These are phyloP conservation scores for Aurelia coerulea DNA, from an alignment of 30 jellyfish, hydroid and myxozoan species.

Conservation along the genomic window DNA sequence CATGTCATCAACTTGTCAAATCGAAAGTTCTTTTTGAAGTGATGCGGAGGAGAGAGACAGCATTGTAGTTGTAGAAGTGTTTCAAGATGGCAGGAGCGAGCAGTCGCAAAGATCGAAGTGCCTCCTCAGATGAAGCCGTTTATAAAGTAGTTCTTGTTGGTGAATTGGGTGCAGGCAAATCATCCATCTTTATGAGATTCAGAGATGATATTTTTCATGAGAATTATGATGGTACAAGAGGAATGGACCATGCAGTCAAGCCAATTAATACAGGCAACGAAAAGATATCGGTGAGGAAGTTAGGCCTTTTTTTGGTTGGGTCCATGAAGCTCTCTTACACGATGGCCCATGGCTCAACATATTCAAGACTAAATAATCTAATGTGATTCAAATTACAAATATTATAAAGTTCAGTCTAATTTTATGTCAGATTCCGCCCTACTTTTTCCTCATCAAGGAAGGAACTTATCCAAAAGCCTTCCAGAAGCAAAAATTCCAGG, in stretches of 20 bases:
- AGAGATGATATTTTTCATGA: constrained; percentile 84
- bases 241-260: constrained; percentile 80
- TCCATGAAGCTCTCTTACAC: too few species aligned
- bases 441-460: too few species aligned
- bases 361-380: too few species aligned
- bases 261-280: constrained; percentile 46
- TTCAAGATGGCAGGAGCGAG: neutral
- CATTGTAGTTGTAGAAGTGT: neutral
- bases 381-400: too few species aligned
- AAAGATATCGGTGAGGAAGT: constrained; percentile 45
- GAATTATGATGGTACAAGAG: constrained; percentile 78
- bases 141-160: constrained; percentile 92
- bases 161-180: constrained; percentile 85
- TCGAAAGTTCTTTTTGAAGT: too few species aligned
- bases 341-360: too few species aligned
- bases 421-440: too few species aligned
- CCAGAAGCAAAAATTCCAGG: too few species aligned
- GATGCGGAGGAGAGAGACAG: neutral
- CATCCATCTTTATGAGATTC: constrained; percentile 82
- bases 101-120: neutral
- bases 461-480: too few species aligned
- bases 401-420: too few species aligned
- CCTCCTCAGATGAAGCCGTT: constrained; percentile 17
- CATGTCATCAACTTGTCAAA: too few species aligned
- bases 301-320: too few species aligned